These are phyloP conservation scores for Zosterops lateralis DNA, from an alignment of 2,113 vertebrate species.

Conservation along the genomic window DNA sequence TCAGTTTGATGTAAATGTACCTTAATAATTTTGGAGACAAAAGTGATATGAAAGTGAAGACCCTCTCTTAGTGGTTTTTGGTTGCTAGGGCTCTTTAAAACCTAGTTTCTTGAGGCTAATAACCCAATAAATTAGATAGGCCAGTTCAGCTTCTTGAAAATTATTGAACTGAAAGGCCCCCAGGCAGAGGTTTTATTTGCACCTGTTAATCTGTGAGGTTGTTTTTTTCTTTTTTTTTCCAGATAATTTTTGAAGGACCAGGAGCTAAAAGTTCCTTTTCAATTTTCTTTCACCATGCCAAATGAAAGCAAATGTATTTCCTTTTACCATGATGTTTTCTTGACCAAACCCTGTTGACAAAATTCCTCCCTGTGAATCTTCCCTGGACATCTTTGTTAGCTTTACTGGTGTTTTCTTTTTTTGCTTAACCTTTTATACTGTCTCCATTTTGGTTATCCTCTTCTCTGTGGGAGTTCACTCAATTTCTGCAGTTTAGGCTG, in stretches of 20 bases:
- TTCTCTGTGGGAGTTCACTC: not conserved
- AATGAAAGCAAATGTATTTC: not conserved
- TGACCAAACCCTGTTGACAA: not conserved
- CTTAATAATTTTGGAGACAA: not conserved
- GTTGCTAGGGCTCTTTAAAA: not conserved
- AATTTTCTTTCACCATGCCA: not conserved
- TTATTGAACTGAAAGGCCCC: not conserved
- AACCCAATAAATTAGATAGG: not conserved
- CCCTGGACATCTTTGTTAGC: not conserved
- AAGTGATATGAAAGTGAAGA: not conserved
- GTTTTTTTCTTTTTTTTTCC: not conserved
- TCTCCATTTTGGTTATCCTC: not conserved
- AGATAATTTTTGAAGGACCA: not conserved
- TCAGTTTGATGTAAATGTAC: not conserved
- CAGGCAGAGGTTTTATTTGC: not conserved
- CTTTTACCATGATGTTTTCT: not conserved
- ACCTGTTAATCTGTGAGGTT: not conserved
- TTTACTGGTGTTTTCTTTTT: not conserved
- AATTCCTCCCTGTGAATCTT: not conserved
- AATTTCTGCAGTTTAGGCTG: not conserved
- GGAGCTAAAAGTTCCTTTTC: not conserved
- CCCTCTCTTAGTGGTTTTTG: not conserved
- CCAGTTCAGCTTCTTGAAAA: not conserved
- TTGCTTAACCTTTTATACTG: not conserved
- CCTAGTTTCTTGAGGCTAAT: not conserved